Conservation (phyloP, 2,888 invertebrate species). For the Chalcis sispes region DNA sequence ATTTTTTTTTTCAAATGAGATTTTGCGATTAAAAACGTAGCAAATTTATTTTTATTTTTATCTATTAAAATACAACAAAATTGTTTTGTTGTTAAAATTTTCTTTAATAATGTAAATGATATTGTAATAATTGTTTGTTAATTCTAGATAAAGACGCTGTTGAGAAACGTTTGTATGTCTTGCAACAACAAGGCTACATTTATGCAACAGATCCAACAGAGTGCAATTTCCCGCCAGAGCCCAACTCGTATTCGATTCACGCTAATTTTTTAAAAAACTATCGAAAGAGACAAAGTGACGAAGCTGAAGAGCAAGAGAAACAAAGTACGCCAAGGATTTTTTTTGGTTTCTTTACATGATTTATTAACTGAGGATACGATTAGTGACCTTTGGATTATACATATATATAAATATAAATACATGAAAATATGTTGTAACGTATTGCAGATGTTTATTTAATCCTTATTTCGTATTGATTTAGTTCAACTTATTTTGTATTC, state of each 20-base stretch:
- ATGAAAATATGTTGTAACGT: slow-evolving; percentile 67
- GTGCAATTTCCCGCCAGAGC: slow-evolving; percentile 61
- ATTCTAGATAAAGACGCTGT: slow-evolving; percentile 95
- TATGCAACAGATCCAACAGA: slow-evolving; percentile 80
- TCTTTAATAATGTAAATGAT: slow-evolving; percentile 10
- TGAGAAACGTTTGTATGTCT: slow-evolving; percentile 91
- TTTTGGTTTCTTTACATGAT: slow-evolving; percentile 64
- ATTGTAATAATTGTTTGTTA: slow-evolving; percentile 4
- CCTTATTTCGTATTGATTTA: slow-evolving; percentile 73
- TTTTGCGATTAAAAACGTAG: background rate
- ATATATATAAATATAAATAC: slow-evolving; percentile 62
- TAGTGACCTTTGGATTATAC: slow-evolving; percentile 59
- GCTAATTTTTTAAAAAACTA: slow-evolving; percentile 61
- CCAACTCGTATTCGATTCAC: slow-evolving; percentile 63
- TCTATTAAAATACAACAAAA: background rate
- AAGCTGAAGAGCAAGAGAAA: slow-evolving; percentile 55
- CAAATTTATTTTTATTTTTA: background rate
- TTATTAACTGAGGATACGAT: slow-evolving; percentile 62
- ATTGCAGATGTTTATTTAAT: slow-evolving; percentile 69
- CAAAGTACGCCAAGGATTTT: slow-evolving; percentile 39
- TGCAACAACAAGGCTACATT: slow-evolving; percentile 87
- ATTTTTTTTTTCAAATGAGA: background rate
- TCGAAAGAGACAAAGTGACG: slow-evolving; percentile 29
- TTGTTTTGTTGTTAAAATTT: background rate
- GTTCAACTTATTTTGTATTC: slow-evolving; percentile 71